These are phyloP conservation scores for Synodontis membranacea DNA, from an alignment of 2,113 vertebrate species.

Conservation along the genomic window DNA sequence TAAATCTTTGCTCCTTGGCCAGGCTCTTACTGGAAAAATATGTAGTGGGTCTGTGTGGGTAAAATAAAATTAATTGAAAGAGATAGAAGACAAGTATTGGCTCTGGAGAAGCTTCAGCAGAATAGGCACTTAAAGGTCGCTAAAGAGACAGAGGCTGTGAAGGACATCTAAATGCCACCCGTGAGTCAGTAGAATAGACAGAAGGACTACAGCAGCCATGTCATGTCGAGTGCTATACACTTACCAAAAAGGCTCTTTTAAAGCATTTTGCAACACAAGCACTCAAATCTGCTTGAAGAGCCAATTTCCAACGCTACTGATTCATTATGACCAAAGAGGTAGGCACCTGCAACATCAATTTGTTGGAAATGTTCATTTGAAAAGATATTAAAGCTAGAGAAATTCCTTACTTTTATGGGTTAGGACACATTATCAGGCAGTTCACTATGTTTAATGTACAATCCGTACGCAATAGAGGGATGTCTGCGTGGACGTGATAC, in stretches of 20 bases:
- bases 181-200: conserved; percentile 17
- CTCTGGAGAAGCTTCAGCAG: conserved; percentile 60
- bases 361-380: conserved; percentile 18
- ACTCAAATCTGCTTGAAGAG: conserved; percentile 62
- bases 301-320: conserved; percentile 33
- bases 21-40: background rate
- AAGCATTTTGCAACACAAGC: conserved; percentile 61
- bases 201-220: conserved; percentile 49
- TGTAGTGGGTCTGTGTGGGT: background rate
- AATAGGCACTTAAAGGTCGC: conserved; percentile 13
- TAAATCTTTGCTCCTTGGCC: background rate
- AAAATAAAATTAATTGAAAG: conserved; percentile 26
- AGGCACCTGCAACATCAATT: background rate
- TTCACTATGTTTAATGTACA: background rate
- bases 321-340: conserved; percentile 7
- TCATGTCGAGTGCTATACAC: conserved; percentile 50
- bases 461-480: background rate
- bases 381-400: conserved; percentile 2
- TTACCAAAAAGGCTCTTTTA: conserved; percentile 62
- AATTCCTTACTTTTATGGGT: background rate
- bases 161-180: conserved; percentile 2
- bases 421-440: background rate
- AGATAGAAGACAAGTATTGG: background rate
- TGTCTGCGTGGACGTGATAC: background rate
- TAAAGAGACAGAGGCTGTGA: conserved; percentile 16